Evolutionary conservation across 1,140 invertebrate genomes (phyloP), one percentile per base, ranked within the genome.

Genomic region (Lasioglossum baleicum): DNA sequence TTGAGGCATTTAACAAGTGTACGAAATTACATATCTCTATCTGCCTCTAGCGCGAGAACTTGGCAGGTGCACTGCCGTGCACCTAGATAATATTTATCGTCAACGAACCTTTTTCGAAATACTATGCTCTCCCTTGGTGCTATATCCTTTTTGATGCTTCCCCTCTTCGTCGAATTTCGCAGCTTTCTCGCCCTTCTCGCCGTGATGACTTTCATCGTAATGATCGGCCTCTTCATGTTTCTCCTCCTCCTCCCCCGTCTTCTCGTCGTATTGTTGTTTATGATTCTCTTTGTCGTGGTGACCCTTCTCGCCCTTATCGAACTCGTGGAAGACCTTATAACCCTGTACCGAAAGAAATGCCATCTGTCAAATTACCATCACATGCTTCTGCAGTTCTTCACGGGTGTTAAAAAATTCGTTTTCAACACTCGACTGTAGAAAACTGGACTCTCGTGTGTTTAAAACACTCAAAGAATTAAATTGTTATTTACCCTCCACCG

Each of bases 71-170:
- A n/a, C n/a, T n/a, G n/a, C n/a, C n/a, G n/a, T n/a, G n/a, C n/a
- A n/a, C n/a, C n/a, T n/a, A n/a, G n/a, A n/a, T n/a, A n/a, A n/a
- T n/a, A n/a, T n/a, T n/a, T 26, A 26, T 26, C 26, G 26, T 26
- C 26, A 26, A 26, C 26, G 26, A 26, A 87, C 91, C 88, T 96
- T 96, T 87, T 96, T 96, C 86, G 95, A 95, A 44, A 96, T 94
- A 83, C 95, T 95, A 83, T 96, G 96, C 83, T 95, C 94, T 10
- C 96, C 96, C 89, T 96, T 96, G 0, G 95, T 96, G 86, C 94
- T 95, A 89, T 96, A 95, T 0, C 95, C 95, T 89, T 96, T 96
- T 17, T 94, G 94, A 78, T 96, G 95, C 83, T 95, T 94, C 1
- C 95, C 95, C 0, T 95, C 94, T 85, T 96, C 95, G 48, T 94